Base-by-base conservation (phyloP, 2,888 invertebrate genomes). In the Aradus depressus region DNA sequence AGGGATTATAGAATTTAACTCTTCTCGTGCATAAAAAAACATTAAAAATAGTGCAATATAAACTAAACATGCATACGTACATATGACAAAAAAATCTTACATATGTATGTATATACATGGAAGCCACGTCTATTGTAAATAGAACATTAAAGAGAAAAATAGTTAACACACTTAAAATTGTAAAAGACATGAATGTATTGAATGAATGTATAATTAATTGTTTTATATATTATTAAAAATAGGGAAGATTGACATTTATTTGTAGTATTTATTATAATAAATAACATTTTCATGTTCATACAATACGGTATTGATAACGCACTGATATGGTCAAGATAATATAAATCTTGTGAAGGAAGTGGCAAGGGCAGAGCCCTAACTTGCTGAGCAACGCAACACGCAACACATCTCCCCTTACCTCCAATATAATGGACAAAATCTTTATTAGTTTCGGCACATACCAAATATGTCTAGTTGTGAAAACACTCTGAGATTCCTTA, bases 321-420 rank as follows among this genome's bases (percentile, higher is more conserved):
- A 47, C 47, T 55, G 55, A 55, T 55, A 55, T 55, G 55, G 52
- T 44, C 12, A 47, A 37, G 25, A 37, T 23, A 47, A 26, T 38
- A 47, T n/a, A n/a, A n/a, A 31, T 47, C 18, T 47, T 38, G 18
- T 38, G 38, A 37, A 32, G 44, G 55, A 52, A 45, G 52, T 52
- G 39, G n/a, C 50, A 55, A 55, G 55, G 55, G 52, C 55, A 55
- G 52, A 38, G 55, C 55, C 55, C 39, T 31, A 51, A 47, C 23
- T n/a, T n/a, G n/a, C n/a, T n/a, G n/a, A n/a, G n/a, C n/a, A n/a
- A n/a, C n/a, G n/a, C n/a, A n/a, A n/a, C n/a, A n/a, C n/a, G n/a
- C n/a, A n/a, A n/a, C n/a, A n/a, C n/a, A n/a, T n/a, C n/a, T n/a
- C n/a, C n/a, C n/a, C n/a, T n/a, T n/a, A n/a, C n/a, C n/a, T n/a